phyloP scores from a whole-genome alignment of 2,797 vertebrate genomes.

The Onychomys leucogaster region DNA sequence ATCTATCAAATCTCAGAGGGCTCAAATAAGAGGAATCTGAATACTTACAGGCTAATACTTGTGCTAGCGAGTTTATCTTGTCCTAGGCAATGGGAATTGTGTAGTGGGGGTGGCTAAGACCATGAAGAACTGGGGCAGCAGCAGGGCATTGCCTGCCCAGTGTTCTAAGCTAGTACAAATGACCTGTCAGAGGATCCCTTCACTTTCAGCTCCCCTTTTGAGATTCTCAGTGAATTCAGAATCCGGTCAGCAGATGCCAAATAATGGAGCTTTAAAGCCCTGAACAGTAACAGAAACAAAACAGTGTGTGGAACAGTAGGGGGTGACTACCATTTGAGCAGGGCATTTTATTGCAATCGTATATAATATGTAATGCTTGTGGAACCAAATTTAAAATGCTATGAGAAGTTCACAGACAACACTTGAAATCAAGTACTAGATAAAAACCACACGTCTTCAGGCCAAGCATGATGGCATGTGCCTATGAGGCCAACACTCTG shows the following conservation, averaged over 20 bases:
- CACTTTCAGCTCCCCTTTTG: not conserved
- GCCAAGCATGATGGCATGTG: not conserved
- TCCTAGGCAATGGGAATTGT: not conserved
- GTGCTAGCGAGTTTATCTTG: not conserved
- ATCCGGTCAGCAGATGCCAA: not conserved
- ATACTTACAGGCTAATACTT: not conserved
- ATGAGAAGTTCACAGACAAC: slow-evolving; percentile 1
- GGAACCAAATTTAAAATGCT: slow-evolving; percentile 51
- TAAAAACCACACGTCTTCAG: slow-evolving; percentile 33
- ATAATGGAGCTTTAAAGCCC: slow-evolving; percentile 32
- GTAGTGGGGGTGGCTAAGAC: not conserved
- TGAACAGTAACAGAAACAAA: slow-evolving; percentile 46
- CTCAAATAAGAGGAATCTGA: not conserved
- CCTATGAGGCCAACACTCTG: not conserved
- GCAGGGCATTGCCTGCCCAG: not conserved
- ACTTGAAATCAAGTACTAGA: slow-evolving; percentile 42
- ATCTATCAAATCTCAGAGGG: slow-evolving; percentile 1
- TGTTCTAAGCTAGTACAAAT: not conserved
- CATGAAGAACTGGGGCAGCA: not conserved
- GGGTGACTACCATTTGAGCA: not conserved
- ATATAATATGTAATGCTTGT: not conserved
- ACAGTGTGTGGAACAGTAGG: not conserved
- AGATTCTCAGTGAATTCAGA: not conserved
- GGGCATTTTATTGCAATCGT: not conserved
- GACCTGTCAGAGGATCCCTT: not conserved